Base-by-base conservation (phyloP, 2,113 vertebrate species). In the Eublepharis macularius region DNA sequence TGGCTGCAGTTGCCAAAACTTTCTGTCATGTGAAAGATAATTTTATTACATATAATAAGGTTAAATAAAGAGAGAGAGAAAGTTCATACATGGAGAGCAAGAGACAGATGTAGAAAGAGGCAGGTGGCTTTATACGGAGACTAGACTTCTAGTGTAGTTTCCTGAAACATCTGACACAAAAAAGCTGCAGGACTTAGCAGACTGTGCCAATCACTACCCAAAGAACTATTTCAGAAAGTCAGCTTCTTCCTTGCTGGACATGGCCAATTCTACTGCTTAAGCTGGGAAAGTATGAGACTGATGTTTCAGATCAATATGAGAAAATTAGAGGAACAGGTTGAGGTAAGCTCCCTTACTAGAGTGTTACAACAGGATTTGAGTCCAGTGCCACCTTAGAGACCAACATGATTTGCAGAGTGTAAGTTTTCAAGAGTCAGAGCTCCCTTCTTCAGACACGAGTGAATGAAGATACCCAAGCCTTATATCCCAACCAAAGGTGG, bases 41-140 rank as follows among this genome's bases (percentile, higher is more conserved):
- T 24, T 86, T 86, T 87, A 32, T 92, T 88, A 90, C 21, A 84
- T 0, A 1, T 88, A 93, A 88, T n/a, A 69, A 86, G 85, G 89
- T 90, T 78, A 89, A 82, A 1, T 72, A 87, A 80, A 72, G 24
- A 60, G n/a, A 73, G 17, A 21, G 75, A 41, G 65, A 87, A 26
- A 82, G 81, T n/a, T 70, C 77, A 21, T 80, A 92, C 49, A 76
- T 16, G 80, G 57, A 84, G 60, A 60, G 86, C 45, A 4, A 54
- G 80, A 78, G 85, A 74, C 32, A 81, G 49, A 10, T 47, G 80
- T n/a, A 76, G 36, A 36, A 9, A 88, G 6, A 21, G 36, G 49
- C 76, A 80, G 68, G 68, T 74, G 68, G 84, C 76, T 80, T 86
- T 54, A 51, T 12, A 11, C 24, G 65, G 68, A 66, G 57, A 74